These are phyloP conservation scores for Rissa tridactyla DNA, from an alignment of 2,113 vertebrate genomes.

Conservation along the genomic window DNA sequence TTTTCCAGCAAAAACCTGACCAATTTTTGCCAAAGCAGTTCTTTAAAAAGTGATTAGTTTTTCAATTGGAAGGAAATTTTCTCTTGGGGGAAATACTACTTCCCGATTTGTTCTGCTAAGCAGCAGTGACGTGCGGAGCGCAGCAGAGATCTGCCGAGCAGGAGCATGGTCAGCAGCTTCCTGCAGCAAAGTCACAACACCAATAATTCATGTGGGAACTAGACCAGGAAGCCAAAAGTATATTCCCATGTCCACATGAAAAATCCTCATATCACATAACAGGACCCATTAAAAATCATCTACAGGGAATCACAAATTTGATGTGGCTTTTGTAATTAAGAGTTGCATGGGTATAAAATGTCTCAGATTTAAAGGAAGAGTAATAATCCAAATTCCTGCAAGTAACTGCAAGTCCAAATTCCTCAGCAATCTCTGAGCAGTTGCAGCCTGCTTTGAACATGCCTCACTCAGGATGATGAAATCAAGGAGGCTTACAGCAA, in stretches of 20 bases:
- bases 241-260: not conserved
- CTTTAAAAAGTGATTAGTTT: not conserved
- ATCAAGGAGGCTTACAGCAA: not conserved
- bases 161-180: not conserved
- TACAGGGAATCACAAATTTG: not conserved
- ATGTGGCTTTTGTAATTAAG: not conserved
- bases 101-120: not conserved
- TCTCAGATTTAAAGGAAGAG: not conserved
- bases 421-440: constrained; percentile 7
- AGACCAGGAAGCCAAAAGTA: not conserved
- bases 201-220: not conserved
- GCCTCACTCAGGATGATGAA: constrained; percentile 29
- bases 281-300: not conserved
- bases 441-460: constrained; percentile 33
- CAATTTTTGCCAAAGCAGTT: not conserved
- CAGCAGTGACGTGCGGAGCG: not conserved
- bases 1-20: not conserved
- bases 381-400: constrained; percentile 29
- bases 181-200: not conserved
- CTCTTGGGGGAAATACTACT: not conserved
- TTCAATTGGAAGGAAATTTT: not conserved
- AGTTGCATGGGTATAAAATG: not conserved
- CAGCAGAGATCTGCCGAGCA: not conserved
- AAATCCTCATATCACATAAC: not conserved
- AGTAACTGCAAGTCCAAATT: constrained; percentile 54